Conservation (phyloP, 2,888 invertebrate species). For the Aquatica leii region DNA sequence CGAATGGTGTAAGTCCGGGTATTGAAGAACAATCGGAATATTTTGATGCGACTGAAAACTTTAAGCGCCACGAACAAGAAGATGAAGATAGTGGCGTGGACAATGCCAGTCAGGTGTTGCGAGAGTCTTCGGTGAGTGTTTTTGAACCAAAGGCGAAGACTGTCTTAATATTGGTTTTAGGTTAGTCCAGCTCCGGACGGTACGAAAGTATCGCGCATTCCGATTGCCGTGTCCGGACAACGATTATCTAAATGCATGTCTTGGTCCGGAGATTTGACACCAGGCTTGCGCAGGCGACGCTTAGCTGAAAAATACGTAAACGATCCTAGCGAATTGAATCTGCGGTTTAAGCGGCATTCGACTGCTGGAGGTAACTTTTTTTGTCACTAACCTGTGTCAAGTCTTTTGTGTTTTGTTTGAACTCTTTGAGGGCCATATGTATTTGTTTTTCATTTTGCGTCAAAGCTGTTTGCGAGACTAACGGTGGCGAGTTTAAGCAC, state of each 20-base stretch:
- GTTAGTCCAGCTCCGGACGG: slow-evolving; percentile 59
- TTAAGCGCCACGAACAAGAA: slow-evolving; percentile 57
- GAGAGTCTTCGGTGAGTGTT: slow-evolving; percentile 56
- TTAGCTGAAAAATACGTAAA: slow-evolving; percentile 84
- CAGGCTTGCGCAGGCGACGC: slow-evolving; percentile 79
- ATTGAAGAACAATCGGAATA: slow-evolving; percentile 80
- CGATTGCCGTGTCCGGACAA: slow-evolving; percentile 67
- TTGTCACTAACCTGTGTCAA: slow-evolving; percentile 13
- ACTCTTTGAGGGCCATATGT: neutral
- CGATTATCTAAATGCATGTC: slow-evolving; percentile 75
- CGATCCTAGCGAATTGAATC: slow-evolving; percentile 83
- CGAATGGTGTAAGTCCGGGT: slow-evolving; percentile 66
- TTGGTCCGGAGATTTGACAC: slow-evolving; percentile 70
- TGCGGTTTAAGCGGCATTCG: slow-evolving; percentile 76
- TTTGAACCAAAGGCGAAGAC: no score
- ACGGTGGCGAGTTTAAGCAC: no score
- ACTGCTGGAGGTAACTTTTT: slow-evolving; percentile 51
- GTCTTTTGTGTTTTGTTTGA: neutral
- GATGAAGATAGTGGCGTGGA: slow-evolving; percentile 60
- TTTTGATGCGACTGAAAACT: slow-evolving; percentile 80
- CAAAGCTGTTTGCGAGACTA: no score
- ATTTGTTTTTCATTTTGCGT: no score
- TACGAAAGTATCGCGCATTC: slow-evolving; percentile 69
- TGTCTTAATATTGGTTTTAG: no score
- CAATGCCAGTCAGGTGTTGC: slow-evolving; percentile 59